Base-by-base conservation (phyloP, 1,140 invertebrate genomes). In the Steinernema khuongi region DNA sequence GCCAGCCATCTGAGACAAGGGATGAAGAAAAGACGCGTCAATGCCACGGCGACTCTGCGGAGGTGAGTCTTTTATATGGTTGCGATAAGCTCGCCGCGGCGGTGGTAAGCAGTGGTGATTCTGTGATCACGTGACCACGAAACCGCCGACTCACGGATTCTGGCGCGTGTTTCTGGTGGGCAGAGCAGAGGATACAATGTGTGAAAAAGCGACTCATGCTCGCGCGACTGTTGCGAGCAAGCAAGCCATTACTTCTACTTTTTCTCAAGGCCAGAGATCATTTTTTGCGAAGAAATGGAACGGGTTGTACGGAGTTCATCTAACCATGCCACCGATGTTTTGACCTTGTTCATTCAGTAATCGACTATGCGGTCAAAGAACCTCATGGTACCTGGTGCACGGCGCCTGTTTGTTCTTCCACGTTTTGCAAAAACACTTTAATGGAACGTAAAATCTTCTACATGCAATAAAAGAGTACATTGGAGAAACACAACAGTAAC, bases 1-100 rank as follows among this genome's bases (percentile, higher is more conserved):
- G 1, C 73, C 74, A 19, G 75, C 31, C 72, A 73, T 74, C 14
- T 22, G 73, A 18, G 26, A 26, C 50, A 22, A 60, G 11, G 22
- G 22, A 60, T 17, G 50, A 22, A 4, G 19, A 60, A 60, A 60
- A 4, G 50, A 14, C 50, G 11, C 19, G 11, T 60, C 22, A n/a
- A 26, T 60, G 36, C 50, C 14, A 11, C 50, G 4, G 50, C 19
- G 22, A 60, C 50, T 60, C 14, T 7, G 7, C 7, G 7, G 36
- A 41, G 36, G 36, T 41, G 36, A 41, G 36, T 41, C 26, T 22
- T 60, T 60, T 60, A 60, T 60, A 60, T 4, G 50, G 7, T 60
- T 26, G 50, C 50, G 50, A 60, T 60, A 60, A 60, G 50, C 50
- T 60, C 50, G 50, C 4, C 50, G 50, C 50, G 26, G 50, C 50